Evolutionary conservation across 2,113 vertebrate species (phyloP), one percentile per base, ranked within the genome.

Genomic region (Podarcis muralis): DNA sequence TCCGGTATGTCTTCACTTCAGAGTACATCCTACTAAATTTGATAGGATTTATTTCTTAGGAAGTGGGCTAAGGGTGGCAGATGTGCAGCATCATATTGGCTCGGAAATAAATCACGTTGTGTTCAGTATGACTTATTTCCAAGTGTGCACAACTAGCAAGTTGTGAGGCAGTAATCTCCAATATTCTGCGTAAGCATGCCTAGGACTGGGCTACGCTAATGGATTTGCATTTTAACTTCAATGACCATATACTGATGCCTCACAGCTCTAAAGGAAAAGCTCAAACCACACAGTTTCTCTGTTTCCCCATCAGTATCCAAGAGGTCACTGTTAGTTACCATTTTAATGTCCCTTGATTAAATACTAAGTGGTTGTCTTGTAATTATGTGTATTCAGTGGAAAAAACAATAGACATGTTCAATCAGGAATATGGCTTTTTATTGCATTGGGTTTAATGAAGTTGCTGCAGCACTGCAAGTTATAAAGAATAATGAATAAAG

Each of bases 261-360:
- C 91, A 91, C 37, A 1, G 40, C 89, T 0, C 15, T 1, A 32
- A 71, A 91, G 81, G 65, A 91, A 93, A 94, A 94, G 90, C 90
- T 88, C 88, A 85, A 87, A 59, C 89, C 68, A 89, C 76, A 82
- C 89, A 1, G 6, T 69, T 59, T 72, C 1, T 0, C 27, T 76
- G 92, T 91, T 90, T 85, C 85, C 95, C 91, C 93, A 92, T 94
- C 94, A 93, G 90, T 93, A 94, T 94, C 83, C 91, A 66, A 48
- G 91, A 95, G 91, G 92, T 95, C 93, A 93, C 92, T 62, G 88
- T 95, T 94, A 94, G 93, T 95, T 96, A 96, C 71, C 93, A 92
- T 95, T 96, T 94, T 94, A 97, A 95, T 91, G 92, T 92, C 76
- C 96, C 88, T 94, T 96, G 93, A 95, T 95, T 96, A 96, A 97